Base-by-base conservation (phyloP, 2,888 invertebrate species). In the Synergus itoensis region DNA sequence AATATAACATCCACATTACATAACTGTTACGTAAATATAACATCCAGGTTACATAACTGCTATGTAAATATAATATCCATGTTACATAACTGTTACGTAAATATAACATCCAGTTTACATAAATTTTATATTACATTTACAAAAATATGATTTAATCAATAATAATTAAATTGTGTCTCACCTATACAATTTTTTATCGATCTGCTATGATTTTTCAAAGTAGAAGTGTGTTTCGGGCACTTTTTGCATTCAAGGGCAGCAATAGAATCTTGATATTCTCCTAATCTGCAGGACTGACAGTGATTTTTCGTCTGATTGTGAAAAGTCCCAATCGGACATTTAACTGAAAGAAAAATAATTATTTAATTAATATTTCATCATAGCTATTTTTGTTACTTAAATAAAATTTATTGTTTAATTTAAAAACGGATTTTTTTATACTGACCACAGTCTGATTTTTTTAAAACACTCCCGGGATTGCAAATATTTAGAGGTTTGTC, bases 271-370 rank as follows among this genome's bases (percentile, higher is more conserved):
- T 95, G 95, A 87, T 94, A 96, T n/a, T 93, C 93, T 2, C 95
- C 95, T 76, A 93, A 90, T 12, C 92, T 91, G 87, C 96, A 96
- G 45, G 94, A 92, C 81, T 94, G 93, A 85, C 95, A 96, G n/a
- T 89, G 90, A 82, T 93, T 92, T 7, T 88, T 91, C 0, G 93
- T 92, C 4, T 91, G 90, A 88, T 95, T 94, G 88, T 94, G 94
- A 88, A 94, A 95, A 0, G 95, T 95, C 16, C 96, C 96, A 82
- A 93, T 91, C 3, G 95, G 95, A 88, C 96, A 96, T 88, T 94
- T 93, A 8, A 95, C 95, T 94, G 87, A 82, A 43, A 41, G 75
- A 43, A 7, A 21, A 41, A 65, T 18, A 21, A 21, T 63, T 53
- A 64, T 81, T 76, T 76, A 78, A 79, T 79, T 65, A 63, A 41